phyloP scores from a whole-genome alignment of 2,888 invertebrate species.

The Lymantria dispar region DNA sequence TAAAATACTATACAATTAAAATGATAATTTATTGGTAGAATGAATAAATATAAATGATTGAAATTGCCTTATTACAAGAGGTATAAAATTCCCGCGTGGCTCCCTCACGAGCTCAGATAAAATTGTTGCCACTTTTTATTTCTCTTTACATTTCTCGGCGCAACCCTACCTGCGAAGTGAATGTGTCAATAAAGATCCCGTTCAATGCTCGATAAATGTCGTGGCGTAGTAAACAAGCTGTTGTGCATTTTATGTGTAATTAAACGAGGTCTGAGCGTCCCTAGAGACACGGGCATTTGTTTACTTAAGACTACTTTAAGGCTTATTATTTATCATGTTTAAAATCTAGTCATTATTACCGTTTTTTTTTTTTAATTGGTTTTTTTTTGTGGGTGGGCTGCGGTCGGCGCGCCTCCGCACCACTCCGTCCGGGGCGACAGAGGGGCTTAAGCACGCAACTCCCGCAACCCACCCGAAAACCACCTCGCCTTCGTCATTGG shows the following conservation, averaged over 20 bases:
- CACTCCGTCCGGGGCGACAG: no score
- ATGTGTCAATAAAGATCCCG: conserved; percentile 65
- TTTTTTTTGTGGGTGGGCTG: no score
- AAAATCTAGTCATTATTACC: no score
- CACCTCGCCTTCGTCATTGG: no score
- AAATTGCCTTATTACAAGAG: not conserved
- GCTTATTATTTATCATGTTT: not conserved
- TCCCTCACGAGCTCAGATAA: not conserved
- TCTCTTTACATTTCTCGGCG: conserved; percentile 5
- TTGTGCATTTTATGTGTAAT: conserved; percentile 71
- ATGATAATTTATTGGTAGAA: no score
- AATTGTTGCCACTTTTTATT: not conserved
- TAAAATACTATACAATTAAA: no score
- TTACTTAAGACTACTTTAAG: conserved; percentile 7
- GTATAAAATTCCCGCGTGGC: not conserved
- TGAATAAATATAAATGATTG: no score
- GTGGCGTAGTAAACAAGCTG: conserved; percentile 58
- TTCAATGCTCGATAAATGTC: conserved; percentile 64
- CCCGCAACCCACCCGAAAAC: no score
- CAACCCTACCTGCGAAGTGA: conserved; percentile 48
- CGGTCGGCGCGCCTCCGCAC: no score
- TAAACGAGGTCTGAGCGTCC: conserved; percentile 42
- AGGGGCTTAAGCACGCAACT: no score
- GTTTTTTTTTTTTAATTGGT: no score
- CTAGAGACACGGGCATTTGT: conserved; percentile 21